Conservation (phyloP, 2,113 vertebrate species). For the Trematocara marginatum region DNA sequence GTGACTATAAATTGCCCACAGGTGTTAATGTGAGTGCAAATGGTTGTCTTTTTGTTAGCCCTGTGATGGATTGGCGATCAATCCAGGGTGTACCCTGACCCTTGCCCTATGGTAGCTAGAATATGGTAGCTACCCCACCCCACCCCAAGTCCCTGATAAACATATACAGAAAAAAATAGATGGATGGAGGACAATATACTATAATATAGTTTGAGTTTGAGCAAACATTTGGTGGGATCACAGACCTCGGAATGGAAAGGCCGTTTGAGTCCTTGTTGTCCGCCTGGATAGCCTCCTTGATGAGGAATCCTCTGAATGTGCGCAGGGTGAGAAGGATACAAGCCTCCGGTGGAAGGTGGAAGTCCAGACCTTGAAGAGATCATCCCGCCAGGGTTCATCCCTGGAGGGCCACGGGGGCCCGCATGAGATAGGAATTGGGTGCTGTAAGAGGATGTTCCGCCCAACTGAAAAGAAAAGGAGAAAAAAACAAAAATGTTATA, state of each 20-base stretch:
- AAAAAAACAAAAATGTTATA: not conserved
- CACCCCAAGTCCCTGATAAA: not conserved
- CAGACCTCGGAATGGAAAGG: constrained; percentile 83
- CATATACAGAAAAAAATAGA: not conserved
- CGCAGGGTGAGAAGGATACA: constrained; percentile 74
- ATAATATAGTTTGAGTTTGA: not conserved
- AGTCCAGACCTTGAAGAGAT: constrained; percentile 72
- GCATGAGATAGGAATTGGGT: constrained; percentile 88
- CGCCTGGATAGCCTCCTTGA: constrained; percentile 76
- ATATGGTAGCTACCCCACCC: not conserved
- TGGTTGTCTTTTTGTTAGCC: not conserved
- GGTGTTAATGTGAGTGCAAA: not conserved
- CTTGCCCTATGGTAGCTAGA: not conserved
- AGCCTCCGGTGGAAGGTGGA: constrained; percentile 53
- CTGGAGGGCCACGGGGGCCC: constrained; percentile 77
- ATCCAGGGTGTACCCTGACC: not conserved
- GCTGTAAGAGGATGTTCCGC: constrained; percentile 82
- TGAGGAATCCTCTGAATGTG: constrained; percentile 83
- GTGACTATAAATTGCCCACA: not conserved
- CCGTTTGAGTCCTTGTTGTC: constrained; percentile 85
- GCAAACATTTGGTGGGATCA: not conserved
- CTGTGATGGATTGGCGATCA: not conserved
- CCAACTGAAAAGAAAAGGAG: constrained; percentile 73
- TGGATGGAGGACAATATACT: not conserved
- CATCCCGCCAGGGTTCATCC: constrained; percentile 78